Base-by-base conservation (phyloP, 2,888 invertebrate species). In the Thumatha senex region DNA sequence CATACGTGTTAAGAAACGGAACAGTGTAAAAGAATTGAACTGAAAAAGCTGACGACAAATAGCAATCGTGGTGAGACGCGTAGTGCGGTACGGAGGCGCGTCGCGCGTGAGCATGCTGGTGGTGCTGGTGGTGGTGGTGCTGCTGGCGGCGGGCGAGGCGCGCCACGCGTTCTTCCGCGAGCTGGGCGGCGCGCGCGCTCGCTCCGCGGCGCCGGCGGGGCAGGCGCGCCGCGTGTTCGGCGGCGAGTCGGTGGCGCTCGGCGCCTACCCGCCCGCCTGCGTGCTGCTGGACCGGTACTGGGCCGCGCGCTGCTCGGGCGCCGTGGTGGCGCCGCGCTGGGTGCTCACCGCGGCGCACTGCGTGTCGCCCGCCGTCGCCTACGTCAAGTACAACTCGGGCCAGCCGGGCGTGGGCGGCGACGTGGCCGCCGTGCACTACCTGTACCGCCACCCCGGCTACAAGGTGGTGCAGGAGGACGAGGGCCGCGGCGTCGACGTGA, bases 301-400 rank as follows among this genome's bases (percentile, higher is more conserved):
- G 77, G 14, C 51, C n/a, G 51, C 78, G 69, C 74, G 80, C 41
- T 89, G 89, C 75, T 82, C 86, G 43, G 82, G 65, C 53, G 55
- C 82, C 8, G 78, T 83, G 56, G 56, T 90, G 57, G 61, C 79
- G 42, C 44, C 72, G 55, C 78, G 76, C 67, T 89, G 89, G 89
- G 86, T 63, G 68, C 74, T 90, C 48, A 89, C 89, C 24, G 89
- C 89, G 18, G 89, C 85, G 36, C 89, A 89, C 75, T 90, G 89
- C 71, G 74, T 84, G 11, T 49, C 77, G 12, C 61, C 83, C 40
- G 61, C 57, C 36, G 40, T 86, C 46, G 76, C 80, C 47, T 84
- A 82, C 76, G 77, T 87, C 47, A 74, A 76, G 68, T 86, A 82
- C 76, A 80, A 83, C 70, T 62, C 84, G 50, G 76, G 72, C 8